Evolutionary conservation across 1,140 invertebrate genomes (phyloP).

Genomic region (Onthophagus taurus): DNA sequence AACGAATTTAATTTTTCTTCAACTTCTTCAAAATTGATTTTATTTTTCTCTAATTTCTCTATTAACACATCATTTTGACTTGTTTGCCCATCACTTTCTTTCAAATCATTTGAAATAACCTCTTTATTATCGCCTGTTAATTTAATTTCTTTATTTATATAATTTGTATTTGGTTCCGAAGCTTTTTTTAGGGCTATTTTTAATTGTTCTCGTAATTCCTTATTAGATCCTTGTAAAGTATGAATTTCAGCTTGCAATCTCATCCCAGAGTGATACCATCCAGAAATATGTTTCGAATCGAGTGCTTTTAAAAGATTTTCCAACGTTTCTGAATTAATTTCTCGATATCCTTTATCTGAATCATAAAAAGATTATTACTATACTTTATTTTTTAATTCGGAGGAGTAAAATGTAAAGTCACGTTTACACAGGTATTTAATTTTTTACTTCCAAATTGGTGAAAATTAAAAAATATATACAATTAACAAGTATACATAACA

Average conservation of each 20-base stretch:
- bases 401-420: too few relatives aligned
- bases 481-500: too few relatives aligned
- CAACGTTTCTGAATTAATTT: constrained; percentile 43
- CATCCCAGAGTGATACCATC: constrained; percentile 69
- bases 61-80: constrained; percentile 5
- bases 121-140: neutral
- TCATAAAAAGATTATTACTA: neutral
- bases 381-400: neutral
- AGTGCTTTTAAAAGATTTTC: constrained; percentile 52
- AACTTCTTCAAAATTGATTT: constrained; percentile 20
- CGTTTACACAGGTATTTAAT: too few relatives aligned
- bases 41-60: constrained; percentile 20
- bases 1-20: constrained; percentile 25
- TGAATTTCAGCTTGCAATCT: constrained; percentile 56
- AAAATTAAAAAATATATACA: too few relatives aligned
- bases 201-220: constrained; percentile 45
- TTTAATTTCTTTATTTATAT: neutral
- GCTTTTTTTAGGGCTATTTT: constrained; percentile 25
- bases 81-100: constrained; percentile 1
- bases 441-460: too few relatives aligned
- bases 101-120: neutral
- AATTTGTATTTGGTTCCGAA: neutral
- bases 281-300: constrained; percentile 57
- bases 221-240: constrained; percentile 48
- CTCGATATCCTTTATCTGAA: constrained; percentile 13